A percentile compares a stretch with the other conserved stretches of the same genome.
phyloP scores from a whole-genome alignment of 37 sponge, comb jelly and placozoan genomes.

The Crambe crambe region DNA sequence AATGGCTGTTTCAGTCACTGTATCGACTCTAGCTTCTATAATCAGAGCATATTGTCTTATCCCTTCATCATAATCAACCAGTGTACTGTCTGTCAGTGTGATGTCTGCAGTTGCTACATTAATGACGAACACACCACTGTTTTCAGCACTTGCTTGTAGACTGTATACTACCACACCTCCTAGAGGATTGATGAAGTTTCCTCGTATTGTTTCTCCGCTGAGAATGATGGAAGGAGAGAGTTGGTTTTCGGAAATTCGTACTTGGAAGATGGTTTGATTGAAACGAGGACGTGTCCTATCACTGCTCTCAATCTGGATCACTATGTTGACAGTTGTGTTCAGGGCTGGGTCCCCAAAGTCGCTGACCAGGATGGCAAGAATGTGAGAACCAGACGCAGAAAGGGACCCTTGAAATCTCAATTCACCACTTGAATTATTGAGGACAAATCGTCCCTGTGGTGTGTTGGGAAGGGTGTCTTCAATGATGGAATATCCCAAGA shows the following conservation, averaged over 20 bases:
- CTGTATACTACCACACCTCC: slow-evolving; percentile 1
- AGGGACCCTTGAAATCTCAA: slow-evolving; percentile 31
- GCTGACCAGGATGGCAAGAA: slow-evolving; percentile 34
- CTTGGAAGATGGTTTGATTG: slow-evolving; percentile 20
- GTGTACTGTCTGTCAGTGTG: neutral
- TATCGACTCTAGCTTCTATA: slow-evolving; percentile 13
- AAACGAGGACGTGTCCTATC: slow-evolving; percentile 34
- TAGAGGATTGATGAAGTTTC: slow-evolving; percentile 1
- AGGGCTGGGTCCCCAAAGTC: slow-evolving; percentile 29
- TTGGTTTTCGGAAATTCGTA: slow-evolving; percentile 44
- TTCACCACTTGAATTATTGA: slow-evolving; percentile 19
- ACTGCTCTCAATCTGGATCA: slow-evolving; percentile 13
- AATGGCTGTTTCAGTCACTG: slow-evolving; percentile 5
- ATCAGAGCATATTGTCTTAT: slow-evolving; percentile 16
- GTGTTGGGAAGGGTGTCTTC: slow-evolving; percentile 8
- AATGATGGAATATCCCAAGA: slow-evolving; percentile 28
- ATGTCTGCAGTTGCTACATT: slow-evolving; percentile 42
- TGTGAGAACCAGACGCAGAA: neutral
- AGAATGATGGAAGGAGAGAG: slow-evolving; percentile 10
- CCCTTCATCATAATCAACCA: slow-evolving; percentile 52
- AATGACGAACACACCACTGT: slow-evolving; percentile 22
- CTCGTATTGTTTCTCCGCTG: slow-evolving; percentile 18
- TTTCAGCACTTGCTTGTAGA: neutral
- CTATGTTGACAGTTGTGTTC: neutral
- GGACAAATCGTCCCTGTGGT: slow-evolving; percentile 16